phyloP scores from a whole-genome alignment of 2,113 vertebrate species.

The Haliaeetus leucogaster region DNA sequence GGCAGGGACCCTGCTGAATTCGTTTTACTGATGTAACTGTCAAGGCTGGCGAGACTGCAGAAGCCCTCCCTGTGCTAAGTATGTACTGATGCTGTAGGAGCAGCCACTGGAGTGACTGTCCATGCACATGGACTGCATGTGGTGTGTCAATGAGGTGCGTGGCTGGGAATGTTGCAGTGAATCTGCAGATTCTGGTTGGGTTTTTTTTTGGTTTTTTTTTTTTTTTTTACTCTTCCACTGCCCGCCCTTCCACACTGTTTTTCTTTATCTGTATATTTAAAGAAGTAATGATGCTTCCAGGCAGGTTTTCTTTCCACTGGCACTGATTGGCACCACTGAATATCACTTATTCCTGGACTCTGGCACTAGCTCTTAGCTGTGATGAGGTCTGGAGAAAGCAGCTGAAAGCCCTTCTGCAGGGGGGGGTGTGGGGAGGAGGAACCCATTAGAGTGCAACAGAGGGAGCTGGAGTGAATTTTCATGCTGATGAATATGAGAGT shows the following conservation, averaged over 20 bases:
- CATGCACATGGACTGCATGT: background rate
- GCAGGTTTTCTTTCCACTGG: background rate
- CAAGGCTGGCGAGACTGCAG: background rate
- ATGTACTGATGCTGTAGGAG: background rate
- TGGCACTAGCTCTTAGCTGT: background rate
- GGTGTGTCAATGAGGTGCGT: background rate
- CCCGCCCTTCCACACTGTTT: background rate
- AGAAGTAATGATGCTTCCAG: background rate
- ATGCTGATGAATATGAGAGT: background rate
- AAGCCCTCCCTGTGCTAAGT: background rate
- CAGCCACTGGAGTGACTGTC: background rate
- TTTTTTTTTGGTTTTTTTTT: too few relatives aligned
- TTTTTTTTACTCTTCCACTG: rapidly evolving
- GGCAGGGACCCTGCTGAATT: background rate
- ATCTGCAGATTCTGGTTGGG: background rate
- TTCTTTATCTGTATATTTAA: background rate
- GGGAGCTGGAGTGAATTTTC: background rate
- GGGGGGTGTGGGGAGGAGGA: background rate
- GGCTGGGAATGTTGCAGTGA: background rate
- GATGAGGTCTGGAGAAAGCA: background rate
- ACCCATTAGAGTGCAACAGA: background rate
- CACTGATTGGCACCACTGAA: background rate
- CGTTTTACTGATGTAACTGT: background rate
- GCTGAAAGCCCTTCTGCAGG: background rate
- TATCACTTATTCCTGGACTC: background rate